These are phyloP conservation scores for Mystacornis crossleyi DNA, from an alignment of 2,113 vertebrate genomes.

Conservation along the genomic window DNA sequence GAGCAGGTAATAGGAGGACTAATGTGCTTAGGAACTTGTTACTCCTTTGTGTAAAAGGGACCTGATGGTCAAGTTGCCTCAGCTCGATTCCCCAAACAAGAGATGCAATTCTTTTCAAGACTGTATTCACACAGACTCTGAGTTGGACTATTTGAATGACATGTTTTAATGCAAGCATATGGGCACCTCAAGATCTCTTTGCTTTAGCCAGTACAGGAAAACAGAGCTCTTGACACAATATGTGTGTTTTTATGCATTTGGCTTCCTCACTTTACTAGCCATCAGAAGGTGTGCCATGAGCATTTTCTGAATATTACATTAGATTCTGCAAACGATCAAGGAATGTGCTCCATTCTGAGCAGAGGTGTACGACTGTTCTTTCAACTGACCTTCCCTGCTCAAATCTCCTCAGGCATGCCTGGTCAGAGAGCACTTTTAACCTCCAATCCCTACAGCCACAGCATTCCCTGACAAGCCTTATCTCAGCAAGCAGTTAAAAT, in stretches of 20 bases:
- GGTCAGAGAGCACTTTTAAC: background rate
- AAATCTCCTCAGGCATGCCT: background rate
- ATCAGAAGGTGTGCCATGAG: background rate
- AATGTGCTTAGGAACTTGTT: background rate
- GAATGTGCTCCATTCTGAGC: background rate
- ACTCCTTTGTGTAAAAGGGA: background rate
- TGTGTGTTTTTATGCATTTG: background rate
- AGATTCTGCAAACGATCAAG: background rate
- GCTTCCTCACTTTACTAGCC: background rate
- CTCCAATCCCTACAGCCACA: background rate
- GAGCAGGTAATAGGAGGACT: background rate
- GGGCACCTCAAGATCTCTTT: background rate
- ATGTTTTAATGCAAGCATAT: background rate
- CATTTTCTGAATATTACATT: background rate
- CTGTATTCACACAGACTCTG: background rate
- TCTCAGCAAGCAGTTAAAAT: background rate
- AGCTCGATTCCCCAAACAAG: background rate
- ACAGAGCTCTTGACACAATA: background rate
- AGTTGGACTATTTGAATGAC: background rate
- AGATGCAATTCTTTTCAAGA: background rate
- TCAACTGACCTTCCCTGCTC: background rate
- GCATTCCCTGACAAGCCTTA: background rate
- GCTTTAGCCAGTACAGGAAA: background rate
- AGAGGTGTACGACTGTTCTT: background rate
- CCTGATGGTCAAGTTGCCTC: background rate